Conservation (phyloP, 1,140 invertebrate genomes). For the Lepidotrigona ventralis region DNA sequence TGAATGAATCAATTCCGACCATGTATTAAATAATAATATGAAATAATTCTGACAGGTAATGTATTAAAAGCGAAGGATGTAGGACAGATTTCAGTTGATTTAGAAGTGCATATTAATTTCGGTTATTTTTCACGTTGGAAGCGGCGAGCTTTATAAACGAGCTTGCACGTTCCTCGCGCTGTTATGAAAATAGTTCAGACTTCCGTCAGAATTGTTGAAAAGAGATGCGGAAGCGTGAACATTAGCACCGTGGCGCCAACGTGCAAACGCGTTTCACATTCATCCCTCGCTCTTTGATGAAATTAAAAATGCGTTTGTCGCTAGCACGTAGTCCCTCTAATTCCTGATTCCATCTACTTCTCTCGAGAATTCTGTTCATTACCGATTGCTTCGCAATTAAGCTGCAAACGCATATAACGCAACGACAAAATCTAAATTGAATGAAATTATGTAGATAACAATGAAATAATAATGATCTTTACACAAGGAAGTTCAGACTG, state of each 20-base stretch:
- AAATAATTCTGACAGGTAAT: too few species aligned
- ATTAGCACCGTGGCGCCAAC: too few species aligned
- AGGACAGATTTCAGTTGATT: constrained; percentile 13
- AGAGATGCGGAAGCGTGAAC: neutral
- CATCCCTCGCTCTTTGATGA: too few species aligned
- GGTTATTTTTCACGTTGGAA: constrained; percentile 12
- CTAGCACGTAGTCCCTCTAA: neutral
- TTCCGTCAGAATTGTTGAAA: neutral
- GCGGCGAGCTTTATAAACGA: constrained; percentile 15
- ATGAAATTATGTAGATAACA: too few species aligned
- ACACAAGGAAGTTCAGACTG: too few species aligned
- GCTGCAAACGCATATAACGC: neutral
- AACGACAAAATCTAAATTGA: too few species aligned
- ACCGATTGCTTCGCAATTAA: neutral
- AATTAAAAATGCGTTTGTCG: neutral
- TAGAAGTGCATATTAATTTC: constrained; percentile 25
- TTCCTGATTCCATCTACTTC: neutral
- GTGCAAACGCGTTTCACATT: neutral
- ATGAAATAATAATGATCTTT: too few species aligned
- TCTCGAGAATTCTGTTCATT: neutral
- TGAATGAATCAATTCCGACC: too few species aligned
- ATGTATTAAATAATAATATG: too few species aligned
- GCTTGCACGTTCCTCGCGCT: neutral
- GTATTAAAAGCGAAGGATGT: too few species aligned
- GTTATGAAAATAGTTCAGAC: constrained; percentile 26